phyloP scores from a whole-genome alignment of 2,797 vertebrate species.

The Chloroceryle amazona region DNA sequence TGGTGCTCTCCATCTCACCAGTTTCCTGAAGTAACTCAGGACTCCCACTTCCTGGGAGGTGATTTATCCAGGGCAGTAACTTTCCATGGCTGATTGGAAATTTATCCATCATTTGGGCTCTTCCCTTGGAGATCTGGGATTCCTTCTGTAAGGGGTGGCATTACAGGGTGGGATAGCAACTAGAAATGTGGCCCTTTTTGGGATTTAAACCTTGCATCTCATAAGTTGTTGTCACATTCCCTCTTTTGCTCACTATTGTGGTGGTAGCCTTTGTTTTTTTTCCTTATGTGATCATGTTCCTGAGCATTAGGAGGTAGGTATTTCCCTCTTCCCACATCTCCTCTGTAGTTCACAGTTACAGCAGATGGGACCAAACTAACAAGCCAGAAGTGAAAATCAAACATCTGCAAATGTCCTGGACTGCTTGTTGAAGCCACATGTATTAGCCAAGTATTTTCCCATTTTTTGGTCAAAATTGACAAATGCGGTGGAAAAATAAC shows the following conservation, averaged over 20 bases:
- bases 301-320: not conserved
- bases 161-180: not conserved
- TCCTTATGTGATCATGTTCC: not conserved
- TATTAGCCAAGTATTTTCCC: not conserved
- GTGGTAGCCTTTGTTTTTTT: not conserved
- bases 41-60: not conserved
- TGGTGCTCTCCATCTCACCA: not conserved
- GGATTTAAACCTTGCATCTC: not conserved
- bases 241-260: not conserved
- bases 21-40: not conserved
- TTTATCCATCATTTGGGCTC: not conserved
- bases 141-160: not conserved
- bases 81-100: not conserved
- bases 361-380: not conserved
- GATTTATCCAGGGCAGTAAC: not conserved
- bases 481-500: accelerated
- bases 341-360: not conserved
- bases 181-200: not conserved
- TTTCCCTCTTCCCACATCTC: not conserved
- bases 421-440: not conserved
- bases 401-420: accelerated
- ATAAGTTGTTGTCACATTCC: not conserved
- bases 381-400: not conserved
- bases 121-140: not conserved
- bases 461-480: not conserved